Percentiles rank a stretch among this genome's conserved stretches.
These are phyloP conservation scores for Mycalesis mineus DNA, from an alignment of 2,888 invertebrate genomes.

Conservation along the genomic window DNA sequence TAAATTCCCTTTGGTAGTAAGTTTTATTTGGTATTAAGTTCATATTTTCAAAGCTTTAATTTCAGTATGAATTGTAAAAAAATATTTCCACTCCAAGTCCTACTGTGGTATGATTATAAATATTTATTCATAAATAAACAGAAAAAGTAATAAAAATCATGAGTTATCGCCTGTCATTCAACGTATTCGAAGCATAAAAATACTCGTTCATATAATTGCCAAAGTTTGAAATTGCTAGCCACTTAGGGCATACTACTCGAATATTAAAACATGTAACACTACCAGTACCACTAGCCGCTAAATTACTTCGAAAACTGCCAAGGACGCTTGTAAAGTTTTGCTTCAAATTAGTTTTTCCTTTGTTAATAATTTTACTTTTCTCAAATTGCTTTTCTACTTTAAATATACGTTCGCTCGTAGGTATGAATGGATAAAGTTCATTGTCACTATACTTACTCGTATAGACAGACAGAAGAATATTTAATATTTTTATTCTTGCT, in stretches of 20 bases:
- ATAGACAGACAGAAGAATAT: too few species aligned
- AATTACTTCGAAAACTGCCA: slow-evolving; percentile 25
- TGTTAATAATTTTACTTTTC: slow-evolving; percentile 21
- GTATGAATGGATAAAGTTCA: not conserved
- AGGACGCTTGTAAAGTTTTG: slow-evolving; percentile 21
- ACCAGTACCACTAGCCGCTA: slow-evolving; percentile 14
- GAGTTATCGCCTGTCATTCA: not conserved
- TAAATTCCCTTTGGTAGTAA: too few species aligned
- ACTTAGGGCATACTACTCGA: slow-evolving; percentile 17
- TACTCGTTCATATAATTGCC: slow-evolving; percentile 13
- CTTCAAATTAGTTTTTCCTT: slow-evolving; percentile 23
- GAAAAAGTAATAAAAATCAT: too few species aligned
- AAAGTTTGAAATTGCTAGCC: slow-evolving; percentile 16
- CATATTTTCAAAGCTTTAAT: too few species aligned
- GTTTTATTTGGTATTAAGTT: too few species aligned
- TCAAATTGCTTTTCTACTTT: slow-evolving; percentile 13
- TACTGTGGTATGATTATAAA: too few species aligned
- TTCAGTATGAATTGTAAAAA: too few species aligned
- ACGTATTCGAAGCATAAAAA: slow-evolving; percentile 1
- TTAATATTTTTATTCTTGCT: too few species aligned
- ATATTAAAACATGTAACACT: slow-evolving; percentile 24
- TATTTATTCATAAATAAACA: too few species aligned
- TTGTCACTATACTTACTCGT: not conserved
- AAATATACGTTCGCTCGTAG: not conserved
- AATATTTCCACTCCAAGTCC: too few species aligned